These are phyloP conservation scores for Sipunculus nudus DNA, from an alignment of 2,888 invertebrate genomes.

Conservation along the genomic window DNA sequence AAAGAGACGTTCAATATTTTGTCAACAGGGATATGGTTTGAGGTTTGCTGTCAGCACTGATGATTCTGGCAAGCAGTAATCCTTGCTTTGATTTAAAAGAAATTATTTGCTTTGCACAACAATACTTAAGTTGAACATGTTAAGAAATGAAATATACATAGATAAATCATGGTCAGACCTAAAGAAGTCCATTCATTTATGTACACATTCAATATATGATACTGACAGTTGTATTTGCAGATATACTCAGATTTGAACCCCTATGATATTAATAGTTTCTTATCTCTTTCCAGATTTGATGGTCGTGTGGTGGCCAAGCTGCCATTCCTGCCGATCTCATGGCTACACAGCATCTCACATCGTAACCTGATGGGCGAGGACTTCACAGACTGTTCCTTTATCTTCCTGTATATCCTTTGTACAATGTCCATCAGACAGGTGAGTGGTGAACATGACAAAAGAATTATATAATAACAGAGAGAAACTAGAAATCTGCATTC, in stretches of 20 bases:
- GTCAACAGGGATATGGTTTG: too few species aligned
- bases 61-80: too few species aligned
- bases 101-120: too few species aligned
- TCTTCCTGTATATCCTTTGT: constrained; percentile 97
- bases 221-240: background rate
- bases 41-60: too few species aligned
- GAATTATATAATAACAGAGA: background rate
- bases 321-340: constrained; percentile 94
- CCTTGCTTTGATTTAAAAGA: too few species aligned
- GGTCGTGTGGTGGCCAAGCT: constrained; percentile 96
- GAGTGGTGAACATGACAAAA: too few species aligned
- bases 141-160: too few species aligned
- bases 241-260: background rate
- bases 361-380: constrained; percentile 96
- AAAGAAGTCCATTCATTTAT: too few species aligned
- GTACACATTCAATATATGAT: background rate
- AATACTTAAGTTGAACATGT: too few species aligned
- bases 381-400: constrained; percentile 98
- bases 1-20: too few species aligned
- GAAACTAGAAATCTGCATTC: too few species aligned
- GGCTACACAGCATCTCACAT: constrained; percentile 94
- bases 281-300: constrained; percentile 81
- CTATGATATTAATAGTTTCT: background rate
- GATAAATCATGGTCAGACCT: too few species aligned
- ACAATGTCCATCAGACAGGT: constrained; percentile 97